Conservation (phyloP, 2,113 vertebrate species). For the Tinamus guttatus region DNA sequence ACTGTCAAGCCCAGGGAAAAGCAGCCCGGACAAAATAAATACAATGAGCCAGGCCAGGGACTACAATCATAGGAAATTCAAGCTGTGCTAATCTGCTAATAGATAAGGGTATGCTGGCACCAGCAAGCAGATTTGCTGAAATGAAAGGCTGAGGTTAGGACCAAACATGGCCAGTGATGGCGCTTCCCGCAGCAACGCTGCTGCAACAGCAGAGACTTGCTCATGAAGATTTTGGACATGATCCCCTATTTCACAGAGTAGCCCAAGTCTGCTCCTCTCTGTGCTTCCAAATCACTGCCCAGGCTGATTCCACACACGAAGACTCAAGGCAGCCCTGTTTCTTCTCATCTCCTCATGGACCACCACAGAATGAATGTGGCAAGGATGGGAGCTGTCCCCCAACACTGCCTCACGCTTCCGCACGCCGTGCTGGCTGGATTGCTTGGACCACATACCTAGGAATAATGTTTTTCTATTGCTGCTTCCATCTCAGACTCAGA, state of each 20-base stretch:
- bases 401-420: neutral
- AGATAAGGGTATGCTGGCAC: slow-evolving; percentile 12
- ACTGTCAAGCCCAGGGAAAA: slow-evolving; percentile 66
- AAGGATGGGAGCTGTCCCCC: neutral
- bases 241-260: neutral
- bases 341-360: neutral
- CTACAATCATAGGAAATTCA: slow-evolving; percentile 8
- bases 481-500: neutral
- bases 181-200: neutral
- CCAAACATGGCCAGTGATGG: rapidly evolving
- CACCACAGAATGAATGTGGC: neutral
- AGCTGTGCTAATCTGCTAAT: slow-evolving; percentile 33
- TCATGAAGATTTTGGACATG: neutral
- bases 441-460: neutral
- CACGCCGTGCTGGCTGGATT: neutral
- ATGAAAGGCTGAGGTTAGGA: neutral
- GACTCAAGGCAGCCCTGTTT: neutral
- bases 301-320: neutral
- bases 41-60: slow-evolving; percentile 39
- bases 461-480: neutral
- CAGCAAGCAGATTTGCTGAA: neutral
- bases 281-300: neutral
- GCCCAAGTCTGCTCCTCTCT: neutral
- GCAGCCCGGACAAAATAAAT: slow-evolving; percentile 63
- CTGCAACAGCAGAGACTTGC: neutral